Evolutionary conservation across 2,888 invertebrate species (phyloP), one percentile per base, ranked within the genome.

Genomic region (Meliscaeva auricollis): DNA sequence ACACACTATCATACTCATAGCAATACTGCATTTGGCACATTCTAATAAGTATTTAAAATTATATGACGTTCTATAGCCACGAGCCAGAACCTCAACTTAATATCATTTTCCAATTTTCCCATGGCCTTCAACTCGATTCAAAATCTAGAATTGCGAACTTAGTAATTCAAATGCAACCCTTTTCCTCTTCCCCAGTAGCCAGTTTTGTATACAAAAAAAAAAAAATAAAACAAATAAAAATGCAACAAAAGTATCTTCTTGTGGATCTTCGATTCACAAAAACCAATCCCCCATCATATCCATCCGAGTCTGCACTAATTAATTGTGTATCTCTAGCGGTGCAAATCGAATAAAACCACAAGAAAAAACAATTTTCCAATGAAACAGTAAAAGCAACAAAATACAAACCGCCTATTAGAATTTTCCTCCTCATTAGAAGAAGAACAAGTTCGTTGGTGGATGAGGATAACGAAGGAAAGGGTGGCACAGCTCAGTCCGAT

Each of bases 311-410:
- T 7, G 20, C 35, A 35, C 17, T 58, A 13, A 58, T 38, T 48
- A 60, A 8, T 35, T 52, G 38, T 56, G 48, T 72, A 58, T 58
- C 48, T 72, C 60, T 60, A 66, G 70, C 76, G 75, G 81, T 82
- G 64, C 64, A 70, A 82, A 73, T 68, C 68, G 66, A 77, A 62
- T 64, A 30, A 56, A 76, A 69, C 64, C 56, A 72, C 74, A 70
- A 58, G 75, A 75, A 70, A 79, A 80, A 35, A 50, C 5, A 30
- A 72, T 79, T 77, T 85, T 85, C 56, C 87, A 87, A 90, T 89
- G 89, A 89, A 90, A 88, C 87, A 81, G 80, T 87, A 90, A 89
- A 87, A 88, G 82, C 80, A 78, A 88, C 60, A 73, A 75, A 50
- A 56, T 64, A 81, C 89, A 88, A 88, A 89, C 48, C 26, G 26